Evolutionary conservation across 2,797 vertebrate genomes (phyloP), one percentile per base, ranked within the genome.

Genomic region (Odontamblyopus rebecca): DNA sequence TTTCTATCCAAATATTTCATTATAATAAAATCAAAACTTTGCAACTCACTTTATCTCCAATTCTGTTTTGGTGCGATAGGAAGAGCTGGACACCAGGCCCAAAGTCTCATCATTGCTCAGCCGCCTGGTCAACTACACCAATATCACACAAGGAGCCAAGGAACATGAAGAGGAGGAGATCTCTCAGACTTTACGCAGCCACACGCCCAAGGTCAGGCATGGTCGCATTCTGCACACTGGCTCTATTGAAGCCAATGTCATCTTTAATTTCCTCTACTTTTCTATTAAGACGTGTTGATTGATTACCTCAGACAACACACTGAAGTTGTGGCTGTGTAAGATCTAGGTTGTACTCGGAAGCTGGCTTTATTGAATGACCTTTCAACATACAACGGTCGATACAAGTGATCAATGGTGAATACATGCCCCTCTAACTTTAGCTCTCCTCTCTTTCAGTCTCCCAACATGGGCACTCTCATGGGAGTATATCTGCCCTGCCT

Each of bases 401-500:
- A 79, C 54, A 56, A 75, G 75, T 75, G 80, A 89, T 92, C 89
- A 76, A 82, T 91, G 68, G 70, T 89, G 84, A 88, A 68, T 83
- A 70, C 35, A 53, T 66, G 48, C n/a, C 16, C 19, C 64, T 27
- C 56, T 70, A 61, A 50, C 62, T 66, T 13, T 51, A 5, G 35
- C 8, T 19, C 5, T 68, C 19, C 62, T 68, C 27, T 77, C 30
- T 68, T 60, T 71, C 84, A 99, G 97, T 96, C 96, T 77, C 97
- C 97, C 82, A 98, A 95, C 93, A 99, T 99, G 98, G 98, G 98
- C 82, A 99, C 98, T 76, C 87, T 99, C 91, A 99, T 99, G 98
- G 98, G 98, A 0, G 98, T 99, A 51, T 99, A 99, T 92, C 88
- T 99, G 78, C 98, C 98, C 0, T 99, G 98, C 84, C 95, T 99